Conservation (phyloP, 1,140 invertebrate genomes). For the Drosophila mayri region DNA sequence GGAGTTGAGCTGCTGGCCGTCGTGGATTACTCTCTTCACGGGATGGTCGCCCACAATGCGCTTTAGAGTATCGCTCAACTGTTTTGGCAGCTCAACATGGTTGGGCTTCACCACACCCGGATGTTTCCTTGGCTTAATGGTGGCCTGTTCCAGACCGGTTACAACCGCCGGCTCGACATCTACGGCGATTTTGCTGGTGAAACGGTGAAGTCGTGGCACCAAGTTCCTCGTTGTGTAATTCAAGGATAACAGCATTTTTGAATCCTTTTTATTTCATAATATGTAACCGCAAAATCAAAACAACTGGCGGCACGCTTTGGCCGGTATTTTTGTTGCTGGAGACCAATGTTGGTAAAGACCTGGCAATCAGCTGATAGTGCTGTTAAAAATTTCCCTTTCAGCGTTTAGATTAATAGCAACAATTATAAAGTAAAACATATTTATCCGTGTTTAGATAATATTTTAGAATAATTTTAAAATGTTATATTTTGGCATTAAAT, state of each 20-base stretch:
- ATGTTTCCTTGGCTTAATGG: conserved; percentile 89
- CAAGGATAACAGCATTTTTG: conserved; percentile 31
- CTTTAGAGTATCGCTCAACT: conserved; percentile 86
- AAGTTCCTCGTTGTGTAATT: conserved; percentile 36
- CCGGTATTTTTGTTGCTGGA: conserved; percentile 22
- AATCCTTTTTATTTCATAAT: conserved; percentile 4
- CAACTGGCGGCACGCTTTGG: conserved; percentile 28
- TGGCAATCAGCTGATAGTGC: conserved; percentile 1
- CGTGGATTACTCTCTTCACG: conserved; percentile 85
- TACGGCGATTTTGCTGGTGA: conserved; percentile 85
- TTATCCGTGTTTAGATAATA: not conserved
- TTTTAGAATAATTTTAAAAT: no score
- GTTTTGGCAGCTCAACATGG: conserved; percentile 86
- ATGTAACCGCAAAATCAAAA: conserved; percentile 37
- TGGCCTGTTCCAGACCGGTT: conserved; percentile 86
- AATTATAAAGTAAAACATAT: not conserved
- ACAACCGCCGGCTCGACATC: conserved; percentile 85
- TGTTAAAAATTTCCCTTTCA: conserved; percentile 3
- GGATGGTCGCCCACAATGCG: conserved; percentile 86
- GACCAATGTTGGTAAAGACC: conserved; percentile 10
- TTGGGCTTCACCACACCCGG: conserved; percentile 87
- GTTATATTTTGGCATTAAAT: no score
- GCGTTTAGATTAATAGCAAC: not conserved
- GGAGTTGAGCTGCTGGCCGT: conserved; percentile 86
- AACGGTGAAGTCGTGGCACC: conserved; percentile 40